phyloP scores from a whole-genome alignment of 2,113 vertebrate species.

The Ageneiosus marmoratus region DNA sequence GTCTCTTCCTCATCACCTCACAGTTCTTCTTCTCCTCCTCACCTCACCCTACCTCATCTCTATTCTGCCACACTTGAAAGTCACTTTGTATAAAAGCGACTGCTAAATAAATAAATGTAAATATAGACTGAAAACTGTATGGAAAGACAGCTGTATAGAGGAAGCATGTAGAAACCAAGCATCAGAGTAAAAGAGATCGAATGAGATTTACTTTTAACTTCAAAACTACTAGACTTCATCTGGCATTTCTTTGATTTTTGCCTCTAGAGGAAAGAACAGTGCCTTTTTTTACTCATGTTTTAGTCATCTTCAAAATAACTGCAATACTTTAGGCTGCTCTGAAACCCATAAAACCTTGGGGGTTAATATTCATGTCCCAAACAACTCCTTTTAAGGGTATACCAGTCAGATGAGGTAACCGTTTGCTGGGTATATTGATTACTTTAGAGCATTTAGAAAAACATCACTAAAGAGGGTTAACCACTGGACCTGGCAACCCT shows the following conservation, averaged over 20 bases:
- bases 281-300: conserved; percentile 54
- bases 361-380: conserved; percentile 45
- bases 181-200: neutral
- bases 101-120: conserved; percentile 13
- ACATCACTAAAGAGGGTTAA: neutral
- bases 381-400: conserved; percentile 61
- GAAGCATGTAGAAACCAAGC: neutral
- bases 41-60: neutral
- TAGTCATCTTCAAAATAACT: conserved; percentile 1
- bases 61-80: neutral
- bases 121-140: conserved; percentile 1
- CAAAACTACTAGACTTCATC: neutral
- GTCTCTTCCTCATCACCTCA: neutral
- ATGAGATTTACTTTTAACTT: neutral
- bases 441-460: conserved; percentile 37
- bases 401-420: conserved; percentile 36
- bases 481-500: neutral
- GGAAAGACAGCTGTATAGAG: conserved; percentile 7
- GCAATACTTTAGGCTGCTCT: conserved; percentile 46
- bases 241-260: conserved; percentile 8
- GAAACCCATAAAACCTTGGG: conserved; percentile 52
- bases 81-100: neutral
- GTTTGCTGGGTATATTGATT: neutral
- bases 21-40: neutral
- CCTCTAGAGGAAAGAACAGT: conserved; percentile 34